Conservation (phyloP, 2,888 invertebrate genomes). For the Amphipyra tragopoginis region DNA sequence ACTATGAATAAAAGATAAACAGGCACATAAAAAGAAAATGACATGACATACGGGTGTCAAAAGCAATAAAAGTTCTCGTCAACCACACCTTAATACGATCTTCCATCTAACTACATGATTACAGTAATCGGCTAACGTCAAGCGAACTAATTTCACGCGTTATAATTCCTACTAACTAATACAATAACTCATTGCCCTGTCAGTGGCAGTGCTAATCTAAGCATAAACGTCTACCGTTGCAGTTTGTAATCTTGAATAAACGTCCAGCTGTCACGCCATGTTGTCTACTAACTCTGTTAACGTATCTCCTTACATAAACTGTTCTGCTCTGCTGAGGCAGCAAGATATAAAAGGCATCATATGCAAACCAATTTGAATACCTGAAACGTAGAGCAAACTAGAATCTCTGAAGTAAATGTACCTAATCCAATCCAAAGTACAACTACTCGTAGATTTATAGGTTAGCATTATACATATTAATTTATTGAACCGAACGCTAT, state of each 20-base stretch:
- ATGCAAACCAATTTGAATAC: background rate
- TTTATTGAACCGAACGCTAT: constrained; percentile 34
- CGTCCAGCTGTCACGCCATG: constrained; percentile 46
- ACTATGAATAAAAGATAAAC: constrained; percentile 3
- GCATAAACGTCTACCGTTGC: constrained; percentile 31
- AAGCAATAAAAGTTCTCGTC: constrained; percentile 33
- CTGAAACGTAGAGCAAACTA: background rate
- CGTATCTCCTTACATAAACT: constrained; percentile 44
- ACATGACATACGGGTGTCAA: constrained; percentile 21
- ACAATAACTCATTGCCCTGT: constrained; percentile 37
- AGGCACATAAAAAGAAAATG: background rate
- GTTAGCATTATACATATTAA: constrained; percentile 23
- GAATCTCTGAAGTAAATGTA: too few relatives aligned
- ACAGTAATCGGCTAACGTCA: constrained; percentile 39
- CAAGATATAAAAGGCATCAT: background rate
- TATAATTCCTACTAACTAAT: constrained; percentile 23
- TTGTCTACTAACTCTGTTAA: constrained; percentile 34
- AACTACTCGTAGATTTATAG: constrained; percentile 7
- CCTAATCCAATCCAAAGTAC: background rate
- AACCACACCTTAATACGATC: constrained; percentile 11
- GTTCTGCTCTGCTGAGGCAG: constrained; percentile 19
- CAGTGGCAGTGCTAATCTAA: constrained; percentile 30
- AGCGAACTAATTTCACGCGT: constrained; percentile 37
- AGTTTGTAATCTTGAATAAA: constrained; percentile 45
- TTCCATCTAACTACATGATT: constrained; percentile 25